Base-by-base conservation (phyloP, 2,888 invertebrate species). In the Euzetes globulus region DNA sequence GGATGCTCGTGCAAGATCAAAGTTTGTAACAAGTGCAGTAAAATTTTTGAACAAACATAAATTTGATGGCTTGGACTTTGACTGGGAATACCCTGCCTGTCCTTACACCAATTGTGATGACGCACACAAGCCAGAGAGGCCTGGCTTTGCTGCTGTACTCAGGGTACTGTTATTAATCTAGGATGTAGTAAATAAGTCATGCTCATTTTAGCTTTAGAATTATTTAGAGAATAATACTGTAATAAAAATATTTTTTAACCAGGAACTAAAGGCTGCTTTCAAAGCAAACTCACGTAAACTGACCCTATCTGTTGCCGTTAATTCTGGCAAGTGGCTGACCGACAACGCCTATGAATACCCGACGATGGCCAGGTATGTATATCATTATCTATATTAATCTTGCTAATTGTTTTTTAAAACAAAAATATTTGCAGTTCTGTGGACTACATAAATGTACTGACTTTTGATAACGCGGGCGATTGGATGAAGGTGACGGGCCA, bases 401-500 rank as follows among this genome's bases (percentile, higher is more conserved):
- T n/a, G n/a, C n/a, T n/a, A n/a, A n/a, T n/a, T n/a, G n/a, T n/a
- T n/a, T n/a, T n/a, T n/a, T n/a, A n/a, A n/a, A n/a, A n/a, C n/a
- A n/a, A n/a, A n/a, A n/a, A n/a, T n/a, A 52, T 19, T 25, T 7
- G 7, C 25, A 58, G 58, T 58, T 19, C 27, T 7, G 85, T 94
- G 76, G 92, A 93, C 82, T 93, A 92, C 91, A 90, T 94, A 78
- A 88, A 92, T 0, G 88, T 94, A 0, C 94, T 94, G 94, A 88
- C 91, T 0, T 94, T 94, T 80, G 94, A 94, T 81, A 92, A 89
- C 84, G 92, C 93, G 79, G 93, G 93, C 0, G 92, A 92, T 80
- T 94, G 93, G 93, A 93, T 93, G 80, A 91, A 91, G 81, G 90
- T 90, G 81, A 94, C 93, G 0, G 94, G 93, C 0, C 94, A 94